Evolutionary conservation across 2,888 invertebrate genomes (phyloP), one percentile per base, ranked within the genome.

Genomic region (Shargacucullia verbasci): DNA sequence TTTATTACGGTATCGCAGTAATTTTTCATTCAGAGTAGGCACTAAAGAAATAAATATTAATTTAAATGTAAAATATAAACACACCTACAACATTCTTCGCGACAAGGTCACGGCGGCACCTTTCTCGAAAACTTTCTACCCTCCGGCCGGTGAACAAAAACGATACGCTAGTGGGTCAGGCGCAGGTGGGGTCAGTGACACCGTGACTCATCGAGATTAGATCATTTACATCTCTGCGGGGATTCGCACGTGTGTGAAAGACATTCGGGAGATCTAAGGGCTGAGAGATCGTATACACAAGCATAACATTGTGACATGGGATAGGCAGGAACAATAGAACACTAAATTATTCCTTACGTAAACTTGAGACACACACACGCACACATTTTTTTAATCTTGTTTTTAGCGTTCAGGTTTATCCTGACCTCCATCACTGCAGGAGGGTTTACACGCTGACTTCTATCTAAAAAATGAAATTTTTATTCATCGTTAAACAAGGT

Each of bases 111-210:
- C 48, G 8, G 49, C 60, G 49, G 33, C 53, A 59, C 66, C 74
- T 76, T 76, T 76, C 76, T 71, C 66, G 39, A 67, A 58, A 62
- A 76, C 76, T 76, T 76, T 76, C 76, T 76, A 76, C 68, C 73
- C 70, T 38, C 59, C 50, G 73, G 69, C 50, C 41, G 45, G 12
- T n/a, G 34, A 49, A 38, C 56, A 63, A 67, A 74, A 62, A 62
- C 47, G 35, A 50, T 49, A 43, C 47, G 35, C 54, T 49, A 43
- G 70, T 76, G 48, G 73, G 76, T 67, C 70, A 68, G 9, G 14
- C 53, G 44, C 75, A 76, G 68, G 75, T 75, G 65, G 70, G 58
- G 65, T 55, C 70, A 49, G 37, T 45, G 65, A 62, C 62, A 59
- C 35, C 20, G 35, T 70, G 73, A 75, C 41, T 69, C 74, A 74